These are phyloP conservation scores for Hirundichthys speculiger DNA, from an alignment of 2,113 vertebrate species.

Conservation along the genomic window DNA sequence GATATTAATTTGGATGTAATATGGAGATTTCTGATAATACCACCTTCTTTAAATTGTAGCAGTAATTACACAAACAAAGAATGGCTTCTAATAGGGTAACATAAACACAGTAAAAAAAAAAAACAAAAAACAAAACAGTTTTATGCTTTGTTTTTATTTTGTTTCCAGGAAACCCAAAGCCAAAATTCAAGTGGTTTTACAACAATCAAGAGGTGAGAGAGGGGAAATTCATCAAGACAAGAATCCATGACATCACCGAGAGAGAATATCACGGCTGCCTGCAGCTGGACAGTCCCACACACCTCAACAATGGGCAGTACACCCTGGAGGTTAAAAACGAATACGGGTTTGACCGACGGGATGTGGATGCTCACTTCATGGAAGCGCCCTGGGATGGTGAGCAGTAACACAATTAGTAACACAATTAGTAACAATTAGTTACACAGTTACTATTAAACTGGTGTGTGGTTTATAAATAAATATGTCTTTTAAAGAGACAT, in stretches of 20 bases:
- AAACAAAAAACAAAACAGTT: too few species aligned
- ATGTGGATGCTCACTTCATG: constrained; percentile 93
- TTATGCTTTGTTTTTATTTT: not conserved
- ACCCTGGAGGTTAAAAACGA: constrained; percentile 87
- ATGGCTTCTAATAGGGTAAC: not conserved
- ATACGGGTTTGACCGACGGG: constrained; percentile 85
- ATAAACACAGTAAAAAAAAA: not conserved
- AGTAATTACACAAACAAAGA: not conserved
- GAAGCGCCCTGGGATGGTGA: constrained; percentile 86
- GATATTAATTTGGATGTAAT: not conserved
- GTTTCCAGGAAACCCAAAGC: constrained; percentile 87
- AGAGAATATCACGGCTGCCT: constrained; percentile 96
- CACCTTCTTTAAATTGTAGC: too few species aligned
- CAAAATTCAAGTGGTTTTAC: constrained; percentile 87
- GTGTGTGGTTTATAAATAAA: too few species aligned
- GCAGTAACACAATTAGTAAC: constrained; percentile 31
- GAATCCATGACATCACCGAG: constrained; percentile 90
- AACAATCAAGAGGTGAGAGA: constrained; percentile 84
- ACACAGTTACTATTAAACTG: too few species aligned
- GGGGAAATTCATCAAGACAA: constrained; percentile 88
- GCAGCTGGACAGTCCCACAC: constrained; percentile 94
- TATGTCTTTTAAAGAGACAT: too few species aligned
- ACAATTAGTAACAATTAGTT: too few species aligned
- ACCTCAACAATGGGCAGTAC: constrained; percentile 94
- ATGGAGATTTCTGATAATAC: not conserved